Evolutionary conservation across 64 coral and sea anemone species (phyloP).

Genomic region (Stichodactyla helianthus): DNA sequence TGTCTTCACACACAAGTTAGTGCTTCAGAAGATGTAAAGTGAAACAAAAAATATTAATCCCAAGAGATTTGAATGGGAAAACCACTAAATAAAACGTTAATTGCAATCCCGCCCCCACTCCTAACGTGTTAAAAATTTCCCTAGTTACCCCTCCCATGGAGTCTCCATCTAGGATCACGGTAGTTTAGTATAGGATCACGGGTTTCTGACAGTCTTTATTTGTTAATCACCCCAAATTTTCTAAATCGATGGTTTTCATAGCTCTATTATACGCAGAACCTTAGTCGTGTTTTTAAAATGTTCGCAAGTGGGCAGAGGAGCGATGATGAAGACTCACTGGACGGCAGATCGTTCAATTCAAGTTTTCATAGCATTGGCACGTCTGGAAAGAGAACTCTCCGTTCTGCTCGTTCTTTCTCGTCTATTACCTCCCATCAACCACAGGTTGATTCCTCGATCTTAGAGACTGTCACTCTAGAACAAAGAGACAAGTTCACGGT

Average conservation of each 20-base stretch:
- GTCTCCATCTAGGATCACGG: too few relatives aligned
- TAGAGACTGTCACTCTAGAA: slow-evolving; percentile 74
- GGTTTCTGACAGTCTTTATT: background rate
- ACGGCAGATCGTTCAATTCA: slow-evolving; percentile 1
- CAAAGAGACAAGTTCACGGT: slow-evolving; percentile 88
- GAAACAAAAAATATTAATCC: too few relatives aligned
- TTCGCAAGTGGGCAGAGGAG: background rate
- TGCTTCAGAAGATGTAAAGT: too few relatives aligned
- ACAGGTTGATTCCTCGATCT: slow-evolving; percentile 69
- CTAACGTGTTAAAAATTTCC: background rate
- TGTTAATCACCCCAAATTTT: background rate
- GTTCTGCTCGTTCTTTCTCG: background rate
- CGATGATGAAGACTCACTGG: background rate
- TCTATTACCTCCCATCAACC: background rate
- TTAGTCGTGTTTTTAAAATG: background rate
- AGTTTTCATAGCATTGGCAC: background rate
- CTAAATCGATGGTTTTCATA: background rate
- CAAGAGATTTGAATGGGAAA: too few relatives aligned
- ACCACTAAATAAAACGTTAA: too few relatives aligned
- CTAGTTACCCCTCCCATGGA: too few relatives aligned
- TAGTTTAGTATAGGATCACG: background rate
- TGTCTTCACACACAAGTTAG: too few relatives aligned
- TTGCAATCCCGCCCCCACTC: background rate
- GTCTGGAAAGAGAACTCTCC: background rate
- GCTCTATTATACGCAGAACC: background rate